phyloP scores from a whole-genome alignment of 2,113 vertebrate species.

The Halichoerus grypus region DNA sequence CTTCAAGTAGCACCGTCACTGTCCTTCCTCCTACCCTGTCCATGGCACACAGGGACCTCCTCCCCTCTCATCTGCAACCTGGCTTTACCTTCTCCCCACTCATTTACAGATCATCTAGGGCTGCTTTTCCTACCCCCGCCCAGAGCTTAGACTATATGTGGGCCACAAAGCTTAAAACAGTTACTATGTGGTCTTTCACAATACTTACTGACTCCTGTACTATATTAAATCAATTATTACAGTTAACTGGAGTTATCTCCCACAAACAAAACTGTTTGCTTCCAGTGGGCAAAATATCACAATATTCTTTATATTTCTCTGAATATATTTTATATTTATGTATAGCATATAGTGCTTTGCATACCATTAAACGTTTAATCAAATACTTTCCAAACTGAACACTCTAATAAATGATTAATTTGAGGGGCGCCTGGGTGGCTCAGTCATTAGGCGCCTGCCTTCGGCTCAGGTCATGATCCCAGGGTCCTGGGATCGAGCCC shows the following conservation, averaged over 20 bases:
- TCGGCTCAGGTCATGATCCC: no score
- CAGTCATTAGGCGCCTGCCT: no score
- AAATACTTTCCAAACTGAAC: constrained; percentile 5
- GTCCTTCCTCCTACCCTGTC: neutral
- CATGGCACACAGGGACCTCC: rapidly evolving
- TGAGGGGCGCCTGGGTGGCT: neutral
- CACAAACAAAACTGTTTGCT: neutral
- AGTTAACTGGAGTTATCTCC: neutral
- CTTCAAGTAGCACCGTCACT: neutral
- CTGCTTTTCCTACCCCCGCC: neutral
- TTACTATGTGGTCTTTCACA: neutral
- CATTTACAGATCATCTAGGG: no score
- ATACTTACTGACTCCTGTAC: neutral
- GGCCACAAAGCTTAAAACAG: neutral
- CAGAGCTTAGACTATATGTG: neutral
- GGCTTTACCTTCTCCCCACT: neutral
- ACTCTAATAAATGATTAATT: neutral
- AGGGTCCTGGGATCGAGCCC: no score
- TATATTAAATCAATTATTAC: neutral
- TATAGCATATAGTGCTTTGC: neutral
- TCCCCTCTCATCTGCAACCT: neutral
- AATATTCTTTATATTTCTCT: neutral
- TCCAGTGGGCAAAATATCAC: neutral
- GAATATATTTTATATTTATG: neutral
- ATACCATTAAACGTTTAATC: neutral